A percentile compares a stretch with the other conserved stretches of the same genome.
Evolutionary conservation across 2,888 invertebrate species (phyloP).

Genomic region (Drosophila leonis): DNA sequence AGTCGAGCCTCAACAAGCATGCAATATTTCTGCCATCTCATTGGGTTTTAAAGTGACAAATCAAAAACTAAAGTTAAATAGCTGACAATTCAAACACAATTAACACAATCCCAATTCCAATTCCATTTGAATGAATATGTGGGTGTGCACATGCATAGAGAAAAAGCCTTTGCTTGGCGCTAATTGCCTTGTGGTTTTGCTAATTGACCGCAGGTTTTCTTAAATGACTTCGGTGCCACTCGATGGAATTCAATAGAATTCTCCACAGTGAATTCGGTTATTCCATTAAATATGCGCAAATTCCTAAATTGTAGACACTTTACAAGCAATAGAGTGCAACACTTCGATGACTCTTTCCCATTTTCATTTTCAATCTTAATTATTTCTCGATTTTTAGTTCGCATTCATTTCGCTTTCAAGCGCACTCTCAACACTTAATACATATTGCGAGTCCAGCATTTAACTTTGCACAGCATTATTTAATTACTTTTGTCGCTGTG

Average conservation of each 20-base stretch:
- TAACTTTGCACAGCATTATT: neutral
- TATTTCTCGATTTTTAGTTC: neutral
- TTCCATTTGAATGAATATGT: neutral
- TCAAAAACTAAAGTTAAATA: neutral
- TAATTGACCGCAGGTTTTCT: conserved; percentile 8
- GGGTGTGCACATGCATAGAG: neutral
- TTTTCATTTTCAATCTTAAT: neutral
- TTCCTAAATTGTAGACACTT: neutral
- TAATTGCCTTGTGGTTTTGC: conserved; percentile 1
- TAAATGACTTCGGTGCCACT: conserved; percentile 3
- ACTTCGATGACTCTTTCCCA: neutral
- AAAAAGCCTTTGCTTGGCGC: conserved; percentile 3
- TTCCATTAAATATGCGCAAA: neutral
- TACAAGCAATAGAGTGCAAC: neutral
- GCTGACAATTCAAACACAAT: conserved; percentile 1
- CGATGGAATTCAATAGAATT: neutral
- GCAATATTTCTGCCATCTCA: neutral
- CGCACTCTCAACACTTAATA: neutral
- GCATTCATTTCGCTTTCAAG: neutral
- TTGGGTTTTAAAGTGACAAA: neutral
- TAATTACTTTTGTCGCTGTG: conserved; percentile 6
- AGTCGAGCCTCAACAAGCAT: neutral
- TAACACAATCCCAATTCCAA: neutral
- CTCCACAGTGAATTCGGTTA: neutral
- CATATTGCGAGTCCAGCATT: neutral